Conservation (phyloP, 2,113 vertebrate species). For the Dipodomys ordii region DNA sequence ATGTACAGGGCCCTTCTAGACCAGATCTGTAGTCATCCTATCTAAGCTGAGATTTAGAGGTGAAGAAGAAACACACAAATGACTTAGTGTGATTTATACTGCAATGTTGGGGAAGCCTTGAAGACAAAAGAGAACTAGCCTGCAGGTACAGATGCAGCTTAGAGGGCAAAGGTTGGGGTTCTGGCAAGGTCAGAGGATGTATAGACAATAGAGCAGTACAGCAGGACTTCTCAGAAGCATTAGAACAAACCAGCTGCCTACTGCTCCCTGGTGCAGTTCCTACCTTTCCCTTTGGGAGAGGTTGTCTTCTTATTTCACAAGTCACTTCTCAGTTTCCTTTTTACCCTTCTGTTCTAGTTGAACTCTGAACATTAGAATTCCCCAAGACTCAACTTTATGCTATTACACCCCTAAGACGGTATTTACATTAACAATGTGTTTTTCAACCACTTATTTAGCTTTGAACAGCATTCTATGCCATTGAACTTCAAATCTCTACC, state of each 20-base stretch:
- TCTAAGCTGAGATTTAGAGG: neutral
- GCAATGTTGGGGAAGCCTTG: neutral
- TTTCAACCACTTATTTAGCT: neutral
- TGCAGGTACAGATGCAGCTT: neutral
- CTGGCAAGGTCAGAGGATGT: neutral
- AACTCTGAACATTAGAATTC: neutral
- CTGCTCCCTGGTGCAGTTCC: neutral
- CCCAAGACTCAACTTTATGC: neutral
- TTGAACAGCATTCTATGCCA: neutral
- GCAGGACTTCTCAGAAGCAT: neutral
- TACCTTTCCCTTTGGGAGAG: neutral
- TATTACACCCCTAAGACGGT: neutral
- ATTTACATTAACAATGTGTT: neutral
- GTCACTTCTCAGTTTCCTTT: neutral
- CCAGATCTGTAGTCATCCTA: neutral
- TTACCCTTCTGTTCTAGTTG: neutral
- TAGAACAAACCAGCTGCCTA: no score
- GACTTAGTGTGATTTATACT: neutral
- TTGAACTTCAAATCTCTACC: neutral
- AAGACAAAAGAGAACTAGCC: neutral
- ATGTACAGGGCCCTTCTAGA: fast-evolving
- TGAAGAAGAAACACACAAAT: neutral
- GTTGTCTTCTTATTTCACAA: neutral
- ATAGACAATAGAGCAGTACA: neutral
- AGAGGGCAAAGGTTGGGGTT: neutral